Base-by-base conservation (phyloP, 2,888 invertebrate species). In the Drosophila sordidula region DNA sequence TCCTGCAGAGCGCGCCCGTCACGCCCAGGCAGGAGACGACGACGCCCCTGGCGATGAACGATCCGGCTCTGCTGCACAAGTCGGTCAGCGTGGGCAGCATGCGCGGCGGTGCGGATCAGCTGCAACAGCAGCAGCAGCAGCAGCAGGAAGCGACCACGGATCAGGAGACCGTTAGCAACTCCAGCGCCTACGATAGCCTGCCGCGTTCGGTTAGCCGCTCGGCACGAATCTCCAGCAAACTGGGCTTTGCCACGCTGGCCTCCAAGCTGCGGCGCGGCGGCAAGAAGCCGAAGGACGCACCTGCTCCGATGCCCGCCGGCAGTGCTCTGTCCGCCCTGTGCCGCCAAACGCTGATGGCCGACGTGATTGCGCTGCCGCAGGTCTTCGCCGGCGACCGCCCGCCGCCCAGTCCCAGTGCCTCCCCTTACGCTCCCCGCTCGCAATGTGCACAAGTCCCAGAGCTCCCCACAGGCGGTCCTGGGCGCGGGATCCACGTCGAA, bases 41-140 rank as follows among this genome's bases (percentile, higher is more conserved):
- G 16, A 70, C 80, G 4, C 95, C 95, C 68, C 93, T 93, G 0
- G 70, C 73, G 25, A 47, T 25, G 2, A 55, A 93, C 90, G 93
- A 93, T 54, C 91, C 93, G 4, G 78, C 93, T 8, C 91, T 95
- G n/a, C 94, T 95, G 0, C 77, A 88, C 16, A 95, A 96, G 80
- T 96, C 96, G 32, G 95, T 95, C 0, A 96, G 96, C 72, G 96
- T 95, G 0, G 96, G 96, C n/a, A 95, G 96, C 94, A 95, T 96
- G 59, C 41, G 86, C 0, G 82, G 76, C 32, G 56, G 46, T 4
- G 34, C 50, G 2, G 62, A 29, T 9, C 34, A 12, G 45, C 61
- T 95, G 73, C 78, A 6, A 34, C 57, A 25, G 70, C 49, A 61
- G 18, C 44, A 41, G 1, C 49, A 47, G 2, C 44, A 59, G 14